These are phyloP conservation scores for Sebastes fasciatus DNA, from an alignment of 2,113 vertebrate genomes.

Conservation along the genomic window DNA sequence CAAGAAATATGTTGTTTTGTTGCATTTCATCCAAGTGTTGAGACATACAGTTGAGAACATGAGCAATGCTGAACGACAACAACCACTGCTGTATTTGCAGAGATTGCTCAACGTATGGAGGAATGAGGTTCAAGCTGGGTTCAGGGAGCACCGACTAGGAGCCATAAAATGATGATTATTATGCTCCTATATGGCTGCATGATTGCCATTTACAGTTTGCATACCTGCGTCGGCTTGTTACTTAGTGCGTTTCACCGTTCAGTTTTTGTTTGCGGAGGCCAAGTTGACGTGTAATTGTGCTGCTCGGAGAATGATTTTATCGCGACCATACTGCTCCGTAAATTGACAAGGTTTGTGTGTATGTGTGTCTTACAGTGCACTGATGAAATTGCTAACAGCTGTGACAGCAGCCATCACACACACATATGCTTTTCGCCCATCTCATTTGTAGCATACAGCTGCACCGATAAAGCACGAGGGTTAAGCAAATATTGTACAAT, in stretches of 20 bases:
- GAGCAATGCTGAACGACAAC: background rate
- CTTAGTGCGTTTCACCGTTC: background rate
- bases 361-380: slow-evolving; percentile 50
- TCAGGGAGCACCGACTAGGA: slow-evolving; percentile 20
- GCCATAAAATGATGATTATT: background rate
- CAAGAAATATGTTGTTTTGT: slow-evolving; percentile 1
- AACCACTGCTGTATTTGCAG: slow-evolving; percentile 8
- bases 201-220: slow-evolving; percentile 3
- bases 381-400: slow-evolving; percentile 76
- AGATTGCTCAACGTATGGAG: slow-evolving; percentile 21
- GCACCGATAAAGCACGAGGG: slow-evolving; percentile 81
- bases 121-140: slow-evolving; percentile 41
- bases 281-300: slow-evolving; percentile 36
- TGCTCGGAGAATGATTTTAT: slow-evolving; percentile 43
- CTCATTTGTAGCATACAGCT: slow-evolving; percentile 81
- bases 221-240: slow-evolving; percentile 7
- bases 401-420: slow-evolving; percentile 57
- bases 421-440: slow-evolving; percentile 43
- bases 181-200: background rate
- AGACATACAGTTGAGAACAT: background rate
- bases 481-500: slow-evolving; percentile 84
- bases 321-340: slow-evolving; percentile 16
- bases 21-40: slow-evolving; percentile 1
- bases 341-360: slow-evolving; percentile 45
- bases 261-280: slow-evolving; percentile 3